phyloP scores from a whole-genome alignment of 2,113 vertebrate species.

The Phyllostomus hastatus region DNA sequence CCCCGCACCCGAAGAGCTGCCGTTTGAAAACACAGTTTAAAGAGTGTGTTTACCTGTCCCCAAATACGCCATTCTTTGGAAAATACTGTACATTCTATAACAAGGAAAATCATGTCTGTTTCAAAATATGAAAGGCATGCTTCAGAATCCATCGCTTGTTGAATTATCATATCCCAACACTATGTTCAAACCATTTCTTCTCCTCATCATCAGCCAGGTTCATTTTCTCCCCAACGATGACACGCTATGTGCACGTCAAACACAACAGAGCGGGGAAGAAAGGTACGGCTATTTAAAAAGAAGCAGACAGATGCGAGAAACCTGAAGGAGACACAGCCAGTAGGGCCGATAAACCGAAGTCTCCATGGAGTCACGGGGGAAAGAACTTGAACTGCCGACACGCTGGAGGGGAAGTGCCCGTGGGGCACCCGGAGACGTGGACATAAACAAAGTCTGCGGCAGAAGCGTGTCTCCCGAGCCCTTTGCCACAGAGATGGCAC shows the following conservation, averaged over 20 bases:
- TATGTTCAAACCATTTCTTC: not conserved
- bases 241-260: not conserved
- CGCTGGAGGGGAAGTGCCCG: not conserved
- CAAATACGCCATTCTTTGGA: not conserved
- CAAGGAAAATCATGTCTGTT: not conserved
- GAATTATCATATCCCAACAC: not conserved
- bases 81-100: not conserved
- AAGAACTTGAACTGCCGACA: not conserved
- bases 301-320: not conserved
- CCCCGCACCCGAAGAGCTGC: slow-evolving; percentile 88
- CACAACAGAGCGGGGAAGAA: not conserved
- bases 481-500: not conserved
- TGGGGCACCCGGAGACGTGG: not conserved
- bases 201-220: not conserved
- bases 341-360: not conserved
- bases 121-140: not conserved
- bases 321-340: not conserved
- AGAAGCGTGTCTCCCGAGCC: not conserved
- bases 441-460: not conserved
- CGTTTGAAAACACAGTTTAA: not conserved
- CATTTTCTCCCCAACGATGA: not conserved
- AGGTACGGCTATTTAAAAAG: not conserved
- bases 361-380: not conserved
- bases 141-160: not conserved
- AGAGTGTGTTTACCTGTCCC: not conserved